A percentile compares a stretch with the other conserved stretches of the same genome.
phyloP scores from a whole-genome alignment of 2,888 invertebrate genomes.

The Drosophila mayaguana region DNA sequence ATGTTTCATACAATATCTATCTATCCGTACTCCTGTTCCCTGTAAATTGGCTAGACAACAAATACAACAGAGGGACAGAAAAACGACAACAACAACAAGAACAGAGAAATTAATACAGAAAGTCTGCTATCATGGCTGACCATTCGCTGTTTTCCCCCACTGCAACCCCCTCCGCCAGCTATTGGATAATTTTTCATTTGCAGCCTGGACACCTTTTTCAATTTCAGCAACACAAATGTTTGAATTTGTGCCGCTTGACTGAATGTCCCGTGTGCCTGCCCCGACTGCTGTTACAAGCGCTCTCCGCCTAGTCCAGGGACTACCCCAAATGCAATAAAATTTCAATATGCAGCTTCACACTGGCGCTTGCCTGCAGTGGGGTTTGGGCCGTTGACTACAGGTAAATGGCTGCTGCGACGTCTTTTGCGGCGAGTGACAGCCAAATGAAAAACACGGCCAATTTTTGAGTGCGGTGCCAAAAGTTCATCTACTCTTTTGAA shows the following conservation, averaged over 20 bases:
- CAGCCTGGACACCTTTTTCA: conserved; percentile 77
- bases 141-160: conserved; percentile 22
- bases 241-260: conserved; percentile 67
- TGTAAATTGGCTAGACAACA: conserved; percentile 59
- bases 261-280: conserved; percentile 32
- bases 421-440: conserved; percentile 61
- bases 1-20: conserved; percentile 3
- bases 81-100: neutral
- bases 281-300: neutral
- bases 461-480: conserved; percentile 47
- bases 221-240: conserved; percentile 78
- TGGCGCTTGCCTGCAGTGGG: neutral
- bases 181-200: conserved; percentile 75
- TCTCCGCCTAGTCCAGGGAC: neutral
- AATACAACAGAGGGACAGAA: neutral
- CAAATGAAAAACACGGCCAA: conserved; percentile 68
- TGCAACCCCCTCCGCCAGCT: neutral
- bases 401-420: conserved; percentile 44
- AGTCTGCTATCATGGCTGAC: conserved; percentile 55
- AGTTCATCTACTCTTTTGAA: conserved; percentile 26
- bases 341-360: conserved; percentile 69
- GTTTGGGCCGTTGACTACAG: conserved; percentile 14
- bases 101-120: conserved; percentile 61
- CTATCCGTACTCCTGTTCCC: neutral
- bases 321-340: conserved; percentile 60